Percentiles rank a stretch among this genome's conserved stretches.
phyloP scores from a whole-genome alignment of 2,888 invertebrate genomes.

The Coremacera marginata region DNA sequence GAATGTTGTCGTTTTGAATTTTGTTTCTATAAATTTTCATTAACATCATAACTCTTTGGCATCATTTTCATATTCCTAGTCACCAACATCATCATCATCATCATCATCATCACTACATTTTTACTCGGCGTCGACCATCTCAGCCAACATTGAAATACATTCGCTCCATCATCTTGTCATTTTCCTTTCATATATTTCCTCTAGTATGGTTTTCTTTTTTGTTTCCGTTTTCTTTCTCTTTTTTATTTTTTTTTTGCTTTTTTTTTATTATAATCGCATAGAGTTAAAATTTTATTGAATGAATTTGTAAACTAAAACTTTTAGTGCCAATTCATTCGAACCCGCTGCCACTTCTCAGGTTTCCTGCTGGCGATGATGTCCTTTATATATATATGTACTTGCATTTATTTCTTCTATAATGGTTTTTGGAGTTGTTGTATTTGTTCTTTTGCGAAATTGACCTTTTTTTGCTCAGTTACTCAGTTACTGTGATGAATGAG shows the following conservation, averaged over 20 bases:
- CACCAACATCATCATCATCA: neutral
- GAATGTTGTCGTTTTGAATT: constrained; percentile 58
- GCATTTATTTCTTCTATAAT: neutral
- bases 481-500: constrained; percentile 59
- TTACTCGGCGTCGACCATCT: neutral
- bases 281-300: constrained; percentile 60
- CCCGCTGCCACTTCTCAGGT: neutral
- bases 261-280: constrained; percentile 48
- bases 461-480: constrained; percentile 35
- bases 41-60: constrained; percentile 57
- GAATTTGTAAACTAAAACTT: constrained; percentile 59
- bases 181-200: too few species aligned
- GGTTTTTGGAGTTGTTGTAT: neutral
- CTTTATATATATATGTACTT: neutral
- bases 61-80: neutral
- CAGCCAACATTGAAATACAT: constrained; percentile 14
- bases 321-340: constrained; percentile 33
- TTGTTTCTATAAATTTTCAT: constrained; percentile 67
- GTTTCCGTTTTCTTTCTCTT: neutral
- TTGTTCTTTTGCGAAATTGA: constrained; percentile 33
- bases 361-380: neutral
- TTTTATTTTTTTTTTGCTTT: neutral
- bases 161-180: neutral
- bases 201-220: neutral
- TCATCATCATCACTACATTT: neutral